Evolutionary conservation across 2,113 vertebrate species (phyloP), one percentile per base, ranked within the genome.

Genomic region (Sapayoa aenigma): DNA sequence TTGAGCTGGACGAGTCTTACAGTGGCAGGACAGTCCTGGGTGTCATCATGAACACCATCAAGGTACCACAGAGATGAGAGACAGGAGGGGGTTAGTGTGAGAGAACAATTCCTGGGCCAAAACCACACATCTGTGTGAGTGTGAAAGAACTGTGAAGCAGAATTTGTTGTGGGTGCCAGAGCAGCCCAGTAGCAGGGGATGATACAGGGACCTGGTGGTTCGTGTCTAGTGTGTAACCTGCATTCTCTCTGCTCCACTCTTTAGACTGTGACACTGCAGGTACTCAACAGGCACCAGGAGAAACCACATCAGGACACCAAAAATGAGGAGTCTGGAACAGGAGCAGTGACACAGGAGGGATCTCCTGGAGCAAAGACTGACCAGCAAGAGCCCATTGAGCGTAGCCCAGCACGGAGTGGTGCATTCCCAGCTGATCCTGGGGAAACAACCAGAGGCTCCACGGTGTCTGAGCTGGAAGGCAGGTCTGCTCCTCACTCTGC

Each of bases 241-340:
- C 1, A 0, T 33, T 39, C 55, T 89, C 30, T 90, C 67, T 44
- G 1, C 27, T 72, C 78, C 63, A 46, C 68, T 90, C 63, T 79
- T 24, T 33, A 99, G 99, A 98, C 98, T 74, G 98, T 99, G 42
- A 99, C 99, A 11, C 97, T 99, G 79, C 98, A 98, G 96, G 97
- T 99, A 21, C 97, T 99, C 60, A 95, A 75, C 31, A 97, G 96
- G 46, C 88, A 97, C 4, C 81, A 98, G 80, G 86, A 71, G 27
- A 84, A 77, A 27, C 49, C 42, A 33, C 94, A 52, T 9, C 80
- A 22, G 27, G 95, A 95, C 81, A 94, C 97, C 2, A 76, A 96
- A 27, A 98, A 97, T 30, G 97, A 97, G 28, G 93, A 93, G 11
- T 65, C 94, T 23, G 94, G 42, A 72, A 74, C 89, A 65, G 94